Evolutionary conservation across 2,797 vertebrate species (phyloP), one percentile per base, ranked within the genome.

Genomic region (Hippocampus kuda): DNA sequence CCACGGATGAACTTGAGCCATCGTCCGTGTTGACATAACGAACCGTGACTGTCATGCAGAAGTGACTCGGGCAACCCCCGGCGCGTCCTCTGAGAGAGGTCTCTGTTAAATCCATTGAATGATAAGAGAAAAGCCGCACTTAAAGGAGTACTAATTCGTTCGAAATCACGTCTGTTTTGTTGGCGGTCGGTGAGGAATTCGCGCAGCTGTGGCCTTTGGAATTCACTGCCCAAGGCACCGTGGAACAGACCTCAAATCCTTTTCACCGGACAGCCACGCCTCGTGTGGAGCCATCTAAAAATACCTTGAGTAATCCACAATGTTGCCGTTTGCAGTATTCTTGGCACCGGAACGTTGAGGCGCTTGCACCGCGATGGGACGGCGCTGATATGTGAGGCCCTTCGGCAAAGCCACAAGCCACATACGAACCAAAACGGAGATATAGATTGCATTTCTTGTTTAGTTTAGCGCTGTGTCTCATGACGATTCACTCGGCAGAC

Each of bases 71-170:
- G 62, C 73, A 77, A 67, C 72, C 68, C 72, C 51, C 22, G 65
- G 48, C 46, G 57, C 70, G 65, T 83, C 74, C 73, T 77, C 70
- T 79, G 56, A 1, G 11, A 64, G 67, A 82, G 70, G 64, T 74
- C 75, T 77, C 24, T 63, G 63, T 69, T 83, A 79, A 83, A 84
- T 68, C 78, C 66, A 69, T 78, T 80, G 79, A 83, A 85, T 79
- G 79, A 75, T 75, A 72, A 68, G 72, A 75, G 68, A 70, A 68
- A 68, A 69, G 72, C 53, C 26, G 61, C 26, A 26, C 77, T 81
- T 81, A 73, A 83, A 81, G 68, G 81, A 86, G 86, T 82, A 81
- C 70, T 81, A 83, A 88, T 81, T 82, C 78, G 80, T 65, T 82
- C 42, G 68, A 81, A 82, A 77, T 82, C 79, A 76, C 53, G 54